Base-by-base conservation (phyloP, 92 coral and sea anemone genomes). In the Zoanthus sociatus region DNA sequence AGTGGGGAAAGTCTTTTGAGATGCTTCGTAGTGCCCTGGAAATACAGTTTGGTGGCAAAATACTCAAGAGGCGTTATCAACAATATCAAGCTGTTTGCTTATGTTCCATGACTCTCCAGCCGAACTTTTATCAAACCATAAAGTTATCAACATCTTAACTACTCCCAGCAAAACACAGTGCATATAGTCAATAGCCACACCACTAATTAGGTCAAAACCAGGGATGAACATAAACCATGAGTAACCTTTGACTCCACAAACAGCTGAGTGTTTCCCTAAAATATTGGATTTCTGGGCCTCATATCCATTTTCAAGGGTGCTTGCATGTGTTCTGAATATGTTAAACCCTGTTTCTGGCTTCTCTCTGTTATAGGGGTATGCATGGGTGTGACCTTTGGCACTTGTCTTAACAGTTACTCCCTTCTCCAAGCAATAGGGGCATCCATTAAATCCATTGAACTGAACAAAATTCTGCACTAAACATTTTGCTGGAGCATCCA, bases 81-180 rank as follows among this genome's bases (percentile, higher is more conserved):
- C 51, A 44, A 12, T 56, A 13, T 42, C 42, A 4, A 31, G 26
- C 16, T 48, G 37, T 4, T 70, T 71, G 47, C 63, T 37, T 13
- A 66, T 71, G 31, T 21, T 44, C 67, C 79, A 83, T 11, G 63
- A 42, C 46, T 83, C 60, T 11, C 50, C 48, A n/a, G 63, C 14
- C 21, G 70, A 50, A 5, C 21, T n/a, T 48, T 68, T 83, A 37
- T 83, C 60, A 47, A 83, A 37, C 78, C 87, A 83, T 15, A 83
- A 42, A 42, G 63, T 42, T 30, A 83, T 21, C 1, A 83, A 60
- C 87, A 83, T 83, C 51, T 83, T 83, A 1, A 48, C 42, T 0
- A 83, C 87, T 68, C 87, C 87, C 13, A 83, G 37, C 78, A 83
- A 20, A 18, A 75, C 55, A 17, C 71, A 66, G 33, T 66, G 71